Evolutionary conservation across 2,888 invertebrate genomes (phyloP), one percentile per base, ranked within the genome.

Genomic region (Carcina quercana): DNA sequence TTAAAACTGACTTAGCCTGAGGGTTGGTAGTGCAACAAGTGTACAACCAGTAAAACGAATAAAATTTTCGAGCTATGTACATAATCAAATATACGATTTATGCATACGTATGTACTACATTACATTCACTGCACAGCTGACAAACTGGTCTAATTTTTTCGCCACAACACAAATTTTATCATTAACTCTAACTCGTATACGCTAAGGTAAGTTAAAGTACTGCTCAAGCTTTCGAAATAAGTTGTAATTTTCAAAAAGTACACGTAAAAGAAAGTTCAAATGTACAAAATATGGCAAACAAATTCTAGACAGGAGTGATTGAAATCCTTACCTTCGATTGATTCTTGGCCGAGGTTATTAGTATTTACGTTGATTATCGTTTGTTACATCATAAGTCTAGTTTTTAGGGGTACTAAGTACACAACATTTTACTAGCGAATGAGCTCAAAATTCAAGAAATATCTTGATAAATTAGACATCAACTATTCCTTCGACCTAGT

Each of bases 251-350:
- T 33, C 35, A 46, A 41, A 42, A 31, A 58, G 55, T 41, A 58
- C 43, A 42, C 43, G 10, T 30, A 25, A 60, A 63, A 66, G 68
- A 66, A 67, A 65, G 67, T 65, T 66, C 50, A 67, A 79, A 65
- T 65, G 50, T 58, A 58, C 57, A 72, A 80, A 82, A 80, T 82
- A 82, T 80, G 80, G 80, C 78, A 79, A 78, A 70, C 60, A 57
- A 64, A 60, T 62, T 42, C 30, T 40, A 55, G 61, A 59, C 53
- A 64, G 7, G 59, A 61, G 51, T 45, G 53, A 59, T 41, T 48
- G 53, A 52, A 53, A 57, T 56, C 55, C 67, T 60, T 73, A 75
- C 76, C 69, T 71, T 66, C 51, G 60, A 63, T 58, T 58, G 47
- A 45, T 56, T 58, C 50, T 54, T 42, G 50, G 45, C 59, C 48